Conservation (phyloP, 2,113 vertebrate species). For the Cyanocitta stelleri region DNA sequence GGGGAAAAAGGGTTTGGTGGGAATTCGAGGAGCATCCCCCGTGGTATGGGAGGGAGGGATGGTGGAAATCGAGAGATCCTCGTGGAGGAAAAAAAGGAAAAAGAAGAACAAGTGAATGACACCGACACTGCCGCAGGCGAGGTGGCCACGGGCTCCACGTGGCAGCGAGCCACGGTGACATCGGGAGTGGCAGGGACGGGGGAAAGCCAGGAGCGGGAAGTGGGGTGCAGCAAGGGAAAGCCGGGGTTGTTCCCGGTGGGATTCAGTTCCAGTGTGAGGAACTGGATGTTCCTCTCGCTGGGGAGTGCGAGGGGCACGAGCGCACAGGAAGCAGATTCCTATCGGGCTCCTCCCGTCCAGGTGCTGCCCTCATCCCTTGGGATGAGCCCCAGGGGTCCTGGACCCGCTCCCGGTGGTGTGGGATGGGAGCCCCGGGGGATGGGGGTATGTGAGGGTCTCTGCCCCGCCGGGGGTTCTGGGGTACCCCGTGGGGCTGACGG, state of each 20-base stretch:
- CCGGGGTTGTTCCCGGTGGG: neutral
- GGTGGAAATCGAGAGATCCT: rapidly evolving
- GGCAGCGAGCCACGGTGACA: neutral
- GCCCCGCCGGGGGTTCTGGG: neutral
- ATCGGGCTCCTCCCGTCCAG: neutral
- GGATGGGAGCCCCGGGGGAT: neutral
- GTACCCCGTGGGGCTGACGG: rapidly evolving
- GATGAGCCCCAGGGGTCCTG: neutral
- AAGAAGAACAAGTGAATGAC: neutral
- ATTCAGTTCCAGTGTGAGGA: rapidly evolving
- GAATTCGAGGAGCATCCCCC: neutral
- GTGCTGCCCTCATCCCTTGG: neutral
- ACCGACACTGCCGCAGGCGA: rapidly evolving
- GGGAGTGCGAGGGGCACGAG: too few relatives aligned
- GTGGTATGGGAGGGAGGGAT: rapidly evolving
- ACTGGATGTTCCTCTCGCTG: neutral
- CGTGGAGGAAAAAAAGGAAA: rapidly evolving
- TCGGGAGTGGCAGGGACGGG: neutral
- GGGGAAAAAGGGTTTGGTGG: neutral
- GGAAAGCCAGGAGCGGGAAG: neutral
- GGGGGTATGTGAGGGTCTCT: neutral
- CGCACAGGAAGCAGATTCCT: too few relatives aligned
- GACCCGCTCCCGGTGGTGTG: neutral
- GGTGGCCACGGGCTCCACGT: neutral
- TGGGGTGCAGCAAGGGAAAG: rapidly evolving